phyloP scores from a whole-genome alignment of 2,888 invertebrate species.

The Meiosimyza decipiens region DNA sequence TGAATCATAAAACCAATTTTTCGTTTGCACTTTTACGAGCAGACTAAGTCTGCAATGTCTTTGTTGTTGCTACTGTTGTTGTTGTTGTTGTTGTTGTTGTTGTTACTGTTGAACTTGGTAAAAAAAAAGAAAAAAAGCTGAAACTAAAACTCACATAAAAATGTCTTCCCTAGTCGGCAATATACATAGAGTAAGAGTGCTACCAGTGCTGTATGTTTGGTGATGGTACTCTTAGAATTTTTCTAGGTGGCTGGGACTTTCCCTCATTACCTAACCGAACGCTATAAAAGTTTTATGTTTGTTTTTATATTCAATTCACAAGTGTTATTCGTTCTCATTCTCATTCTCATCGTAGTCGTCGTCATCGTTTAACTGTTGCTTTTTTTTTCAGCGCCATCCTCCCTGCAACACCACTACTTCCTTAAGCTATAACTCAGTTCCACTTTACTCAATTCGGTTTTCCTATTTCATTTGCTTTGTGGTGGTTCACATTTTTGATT shows the following conservation, averaged over 20 bases:
- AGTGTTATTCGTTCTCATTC: constrained; percentile 40
- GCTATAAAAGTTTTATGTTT: constrained; percentile 58
- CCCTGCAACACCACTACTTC: background rate
- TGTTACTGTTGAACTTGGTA: constrained; percentile 9
- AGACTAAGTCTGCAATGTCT: constrained; percentile 58
- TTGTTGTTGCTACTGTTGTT: constrained; percentile 1
- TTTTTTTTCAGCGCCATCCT: background rate
- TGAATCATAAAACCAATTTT: constrained; percentile 45
- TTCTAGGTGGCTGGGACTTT: constrained; percentile 24
- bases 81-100: constrained; percentile 11
- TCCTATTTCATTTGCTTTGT: constrained; percentile 3
- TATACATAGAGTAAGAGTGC: constrained; percentile 2
- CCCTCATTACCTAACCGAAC: constrained; percentile 35
- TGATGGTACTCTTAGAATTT: constrained; percentile 14
- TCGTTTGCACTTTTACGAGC: constrained; percentile 61
- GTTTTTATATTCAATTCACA: constrained; percentile 60
- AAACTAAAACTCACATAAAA: constrained; percentile 31
- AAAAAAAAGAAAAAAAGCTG: background rate
- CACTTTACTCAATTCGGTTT: background rate
- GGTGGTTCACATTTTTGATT: constrained; percentile 22
- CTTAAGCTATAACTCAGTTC: background rate
- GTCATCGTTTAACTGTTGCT: constrained; percentile 25
- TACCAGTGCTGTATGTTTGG: constrained; percentile 15
- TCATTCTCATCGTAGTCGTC: constrained; percentile 5
- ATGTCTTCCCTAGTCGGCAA: constrained; percentile 26